Conservation (phyloP, 2,113 vertebrate species). For the Bucco capensis region DNA sequence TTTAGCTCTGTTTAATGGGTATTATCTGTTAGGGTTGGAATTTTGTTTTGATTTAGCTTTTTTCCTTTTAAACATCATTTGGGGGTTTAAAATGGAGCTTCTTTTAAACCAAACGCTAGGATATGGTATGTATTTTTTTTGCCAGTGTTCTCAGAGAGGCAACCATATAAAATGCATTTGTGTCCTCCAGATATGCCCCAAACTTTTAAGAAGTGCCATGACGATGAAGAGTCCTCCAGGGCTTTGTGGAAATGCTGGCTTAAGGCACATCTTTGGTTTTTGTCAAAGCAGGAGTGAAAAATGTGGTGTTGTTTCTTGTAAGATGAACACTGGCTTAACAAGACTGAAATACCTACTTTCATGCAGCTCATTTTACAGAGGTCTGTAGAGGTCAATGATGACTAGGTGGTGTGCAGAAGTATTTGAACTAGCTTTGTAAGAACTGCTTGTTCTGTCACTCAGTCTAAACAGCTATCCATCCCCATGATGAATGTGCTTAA, state of each 20-base stretch:
- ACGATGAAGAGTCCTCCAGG: not conserved
- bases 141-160: not conserved
- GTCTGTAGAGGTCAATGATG: not conserved
- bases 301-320: not conserved
- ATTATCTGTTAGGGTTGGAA: not conserved
- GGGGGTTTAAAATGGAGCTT: not conserved
- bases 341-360: not conserved
- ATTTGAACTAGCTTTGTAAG: not conserved
- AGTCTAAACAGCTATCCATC: not conserved
- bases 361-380: not conserved
- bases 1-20: not conserved
- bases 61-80: not conserved
- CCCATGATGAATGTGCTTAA: not conserved
- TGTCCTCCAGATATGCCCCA: not conserved
- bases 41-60: not conserved
- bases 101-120: not conserved
- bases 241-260: not conserved
- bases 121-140: not conserved
- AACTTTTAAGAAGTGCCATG: not conserved
- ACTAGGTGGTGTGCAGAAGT: not conserved
- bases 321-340: not conserved
- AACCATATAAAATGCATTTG: not conserved
- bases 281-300: not conserved
- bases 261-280: not conserved
- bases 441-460: not conserved